Evolutionary conservation across 1,140 invertebrate genomes (phyloP).

Genomic region (Vollenhovia emeryi): DNA sequence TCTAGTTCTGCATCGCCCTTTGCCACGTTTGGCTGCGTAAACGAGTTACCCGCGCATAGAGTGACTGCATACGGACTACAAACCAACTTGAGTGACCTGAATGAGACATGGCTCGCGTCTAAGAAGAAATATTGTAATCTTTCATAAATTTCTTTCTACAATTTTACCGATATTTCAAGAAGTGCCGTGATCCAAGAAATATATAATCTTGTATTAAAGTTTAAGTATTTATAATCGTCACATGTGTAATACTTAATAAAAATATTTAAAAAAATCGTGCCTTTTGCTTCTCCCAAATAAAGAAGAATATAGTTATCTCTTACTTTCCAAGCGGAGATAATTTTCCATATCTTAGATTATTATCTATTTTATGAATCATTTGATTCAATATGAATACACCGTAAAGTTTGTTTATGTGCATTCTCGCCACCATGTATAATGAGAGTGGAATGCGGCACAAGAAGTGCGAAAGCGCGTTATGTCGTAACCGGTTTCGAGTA

Average conservation of each 20-base stretch:
- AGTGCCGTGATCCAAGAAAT: background rate
- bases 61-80: background rate
- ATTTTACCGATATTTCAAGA: background rate
- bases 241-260: background rate
- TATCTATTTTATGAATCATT: background rate
- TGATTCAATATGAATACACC: background rate
- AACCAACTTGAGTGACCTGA: background rate
- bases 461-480: conserved; percentile 61
- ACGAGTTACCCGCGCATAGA: background rate
- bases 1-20: background rate
- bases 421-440: conserved; percentile 38
- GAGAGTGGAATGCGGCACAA: conserved; percentile 64
- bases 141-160: background rate
- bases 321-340: background rate
- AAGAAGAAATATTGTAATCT: background rate
- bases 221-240: background rate
- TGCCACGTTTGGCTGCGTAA: background rate
- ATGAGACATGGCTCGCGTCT: background rate
- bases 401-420: conserved; percentile 6
- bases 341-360: background rate
- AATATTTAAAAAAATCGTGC: background rate
- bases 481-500: conserved; percentile 67
- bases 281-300: background rate
- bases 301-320: background rate
- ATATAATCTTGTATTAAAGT: background rate